Percentiles rank a stretch among this genome's conserved stretches.
Conservation (phyloP, 2,888 invertebrate species). For the Heliconius aoede region DNA sequence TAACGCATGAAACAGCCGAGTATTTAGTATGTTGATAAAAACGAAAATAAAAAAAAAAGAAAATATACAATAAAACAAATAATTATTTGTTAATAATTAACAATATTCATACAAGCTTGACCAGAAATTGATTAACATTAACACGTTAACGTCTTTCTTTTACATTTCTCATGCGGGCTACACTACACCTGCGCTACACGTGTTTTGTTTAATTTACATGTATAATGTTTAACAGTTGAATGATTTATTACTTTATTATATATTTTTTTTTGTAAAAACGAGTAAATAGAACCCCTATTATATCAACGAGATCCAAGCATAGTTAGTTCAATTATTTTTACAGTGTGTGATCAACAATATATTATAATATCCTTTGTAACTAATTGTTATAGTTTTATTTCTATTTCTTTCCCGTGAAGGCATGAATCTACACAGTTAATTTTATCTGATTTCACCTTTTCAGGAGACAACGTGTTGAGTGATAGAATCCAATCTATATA, state of each 20-base stretch:
- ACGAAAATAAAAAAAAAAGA: background rate
- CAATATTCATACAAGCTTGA: background rate
- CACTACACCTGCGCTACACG: slow-evolving; percentile 37
- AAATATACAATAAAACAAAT: background rate
- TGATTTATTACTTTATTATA: slow-evolving; percentile 35
- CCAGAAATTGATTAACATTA: background rate
- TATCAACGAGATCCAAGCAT: background rate
- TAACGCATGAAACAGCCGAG: too few species aligned
- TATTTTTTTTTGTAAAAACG: slow-evolving; percentile 16
- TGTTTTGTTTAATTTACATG: slow-evolving; percentile 25
- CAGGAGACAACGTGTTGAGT: too few species aligned
- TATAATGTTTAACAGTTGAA: slow-evolving; percentile 24
- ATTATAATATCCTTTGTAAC: background rate
- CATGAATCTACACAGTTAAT: too few species aligned
- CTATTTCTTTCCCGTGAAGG: too few species aligned
- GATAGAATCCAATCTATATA: too few species aligned
- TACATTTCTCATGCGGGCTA: slow-evolving; percentile 46
- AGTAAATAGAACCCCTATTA: slow-evolving; percentile 6
- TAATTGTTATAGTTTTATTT: background rate
- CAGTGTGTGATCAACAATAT: background rate
- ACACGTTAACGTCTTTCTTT: slow-evolving; percentile 33
- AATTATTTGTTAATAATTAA: background rate
- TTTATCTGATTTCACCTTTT: too few species aligned
- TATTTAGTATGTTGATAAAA: too few species aligned
- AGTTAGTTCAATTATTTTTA: background rate